phyloP scores from a whole-genome alignment of 2,113 vertebrate species.

The Synodontis membranacea region DNA sequence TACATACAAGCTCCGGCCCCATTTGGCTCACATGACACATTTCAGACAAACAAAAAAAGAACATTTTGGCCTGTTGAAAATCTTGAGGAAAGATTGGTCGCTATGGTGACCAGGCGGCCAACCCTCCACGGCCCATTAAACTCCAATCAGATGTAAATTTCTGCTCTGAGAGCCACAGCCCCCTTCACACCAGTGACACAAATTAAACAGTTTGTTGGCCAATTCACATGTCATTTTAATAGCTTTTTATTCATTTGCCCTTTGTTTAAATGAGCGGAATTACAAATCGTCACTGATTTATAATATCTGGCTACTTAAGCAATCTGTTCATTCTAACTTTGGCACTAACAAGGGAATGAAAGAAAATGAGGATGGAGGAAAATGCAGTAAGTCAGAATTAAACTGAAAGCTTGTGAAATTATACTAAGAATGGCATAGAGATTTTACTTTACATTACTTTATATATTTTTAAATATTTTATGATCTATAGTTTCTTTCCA shows the following conservation, averaged over 20 bases:
- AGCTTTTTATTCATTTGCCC: constrained; percentile 78
- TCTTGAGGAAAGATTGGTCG: constrained; percentile 85
- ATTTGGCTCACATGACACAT: constrained; percentile 79
- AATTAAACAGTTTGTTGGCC: constrained; percentile 92
- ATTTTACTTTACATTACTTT: not conserved
- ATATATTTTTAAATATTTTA: not conserved
- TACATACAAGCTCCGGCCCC: constrained; percentile 82
- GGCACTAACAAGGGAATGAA: constrained; percentile 51
- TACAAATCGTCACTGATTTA: constrained; percentile 84
- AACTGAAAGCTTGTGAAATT: not conserved
- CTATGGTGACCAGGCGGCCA: constrained; percentile 76
- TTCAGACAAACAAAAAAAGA: constrained; percentile 82
- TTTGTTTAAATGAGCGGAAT: constrained; percentile 85
- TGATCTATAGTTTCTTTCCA: not conserved
- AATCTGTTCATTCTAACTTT: constrained; percentile 52
- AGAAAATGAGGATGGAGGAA: not conserved
- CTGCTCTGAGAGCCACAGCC: constrained; percentile 68
- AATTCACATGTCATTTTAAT: constrained; percentile 90
- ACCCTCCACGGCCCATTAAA: constrained; percentile 84
- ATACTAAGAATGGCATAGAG: not conserved
- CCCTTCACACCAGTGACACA: constrained; percentile 74
- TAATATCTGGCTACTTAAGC: constrained; percentile 78
- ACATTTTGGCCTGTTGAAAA: constrained; percentile 86
- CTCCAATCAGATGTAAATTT: constrained; percentile 91
- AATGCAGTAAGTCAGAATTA: not conserved